Conservation (phyloP, 2,888 invertebrate species). For the Apoda limacodes region DNA sequence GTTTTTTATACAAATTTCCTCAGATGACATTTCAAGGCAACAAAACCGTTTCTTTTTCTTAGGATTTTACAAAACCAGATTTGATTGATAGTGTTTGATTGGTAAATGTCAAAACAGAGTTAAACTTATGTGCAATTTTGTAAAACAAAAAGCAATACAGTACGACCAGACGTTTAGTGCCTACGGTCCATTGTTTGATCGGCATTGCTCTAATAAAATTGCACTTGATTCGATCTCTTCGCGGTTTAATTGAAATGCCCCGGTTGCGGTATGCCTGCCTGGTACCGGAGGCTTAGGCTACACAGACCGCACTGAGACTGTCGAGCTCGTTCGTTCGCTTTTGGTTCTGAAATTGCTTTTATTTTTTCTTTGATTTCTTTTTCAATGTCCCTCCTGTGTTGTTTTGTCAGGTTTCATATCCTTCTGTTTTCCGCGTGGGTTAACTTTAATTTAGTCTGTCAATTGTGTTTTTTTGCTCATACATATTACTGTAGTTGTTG, state of each 20-base stretch:
- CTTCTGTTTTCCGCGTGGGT: conserved; percentile 56
- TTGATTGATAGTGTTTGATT: no score
- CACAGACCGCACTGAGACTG: conserved; percentile 24
- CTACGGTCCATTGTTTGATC: conserved; percentile 27
- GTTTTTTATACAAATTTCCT: no score
- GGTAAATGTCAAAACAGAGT: no score
- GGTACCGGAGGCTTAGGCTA: conserved; percentile 31
- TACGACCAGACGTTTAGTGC: no score
- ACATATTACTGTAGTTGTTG: no score
- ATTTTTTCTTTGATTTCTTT: conserved; percentile 45
- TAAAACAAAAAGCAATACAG: no score
- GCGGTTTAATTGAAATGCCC: conserved; percentile 54
- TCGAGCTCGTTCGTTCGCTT: conserved; percentile 28
- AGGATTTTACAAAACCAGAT: background rate
- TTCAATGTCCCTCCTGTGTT: no score
- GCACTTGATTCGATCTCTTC: conserved; percentile 56
- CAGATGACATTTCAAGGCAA: no score
- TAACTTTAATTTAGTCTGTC: conserved; percentile 50
- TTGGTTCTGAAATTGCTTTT: conserved; percentile 32
- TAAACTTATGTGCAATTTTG: no score
- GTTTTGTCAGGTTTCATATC: conserved; percentile 57
- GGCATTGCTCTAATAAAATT: conserved; percentile 53
- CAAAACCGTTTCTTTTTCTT: background rate
- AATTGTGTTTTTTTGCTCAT: conserved; percentile 20
- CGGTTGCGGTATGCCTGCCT: conserved; percentile 45